Percentiles rank a stretch among this genome's conserved stretches.
These are phyloP conservation scores for Lithobates sylvaticus DNA, from an alignment of 2,797 vertebrate genomes.

Conservation along the genomic window DNA sequence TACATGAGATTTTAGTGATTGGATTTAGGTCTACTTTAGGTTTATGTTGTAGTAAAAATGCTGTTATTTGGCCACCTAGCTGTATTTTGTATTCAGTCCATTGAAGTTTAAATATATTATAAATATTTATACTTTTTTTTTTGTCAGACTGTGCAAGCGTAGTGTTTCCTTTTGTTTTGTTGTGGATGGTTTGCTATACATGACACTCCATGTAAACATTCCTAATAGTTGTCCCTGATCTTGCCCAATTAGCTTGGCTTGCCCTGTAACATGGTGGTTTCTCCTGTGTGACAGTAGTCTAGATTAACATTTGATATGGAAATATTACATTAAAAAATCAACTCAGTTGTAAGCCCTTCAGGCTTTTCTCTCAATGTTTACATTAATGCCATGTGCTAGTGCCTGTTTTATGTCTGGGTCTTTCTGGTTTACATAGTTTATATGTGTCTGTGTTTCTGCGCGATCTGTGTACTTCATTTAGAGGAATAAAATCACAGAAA, in stretches of 20 bases:
- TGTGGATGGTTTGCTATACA: background rate
- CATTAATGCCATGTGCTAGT: conserved; percentile 47
- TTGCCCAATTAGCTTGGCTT: background rate
- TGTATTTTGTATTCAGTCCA: background rate
- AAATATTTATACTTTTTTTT: background rate
- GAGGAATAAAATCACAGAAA: conserved; percentile 29
- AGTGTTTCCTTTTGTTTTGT: background rate
- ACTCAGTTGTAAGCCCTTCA: conserved; percentile 50
- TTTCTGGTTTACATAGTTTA: conserved; percentile 37
- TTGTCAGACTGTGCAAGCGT: background rate
- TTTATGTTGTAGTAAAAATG: no score
- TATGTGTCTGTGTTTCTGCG: conserved; percentile 44
- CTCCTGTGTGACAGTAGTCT: conserved; percentile 46
- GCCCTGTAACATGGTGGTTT: background rate
- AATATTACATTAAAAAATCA: conserved; percentile 50
- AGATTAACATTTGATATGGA: conserved; percentile 50
- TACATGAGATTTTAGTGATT: no score
- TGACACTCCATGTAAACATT: background rate
- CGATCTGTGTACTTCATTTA: conserved; percentile 20
- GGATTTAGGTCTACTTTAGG: no score
- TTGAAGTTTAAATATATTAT: background rate
- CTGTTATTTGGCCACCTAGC: no score
- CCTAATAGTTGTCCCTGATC: background rate
- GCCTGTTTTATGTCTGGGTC: conserved; percentile 52
- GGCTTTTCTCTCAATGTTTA: conserved; percentile 53